Evolutionary conservation across 2,888 invertebrate species (phyloP).

Genomic region (Polyommatus icarus): DNA sequence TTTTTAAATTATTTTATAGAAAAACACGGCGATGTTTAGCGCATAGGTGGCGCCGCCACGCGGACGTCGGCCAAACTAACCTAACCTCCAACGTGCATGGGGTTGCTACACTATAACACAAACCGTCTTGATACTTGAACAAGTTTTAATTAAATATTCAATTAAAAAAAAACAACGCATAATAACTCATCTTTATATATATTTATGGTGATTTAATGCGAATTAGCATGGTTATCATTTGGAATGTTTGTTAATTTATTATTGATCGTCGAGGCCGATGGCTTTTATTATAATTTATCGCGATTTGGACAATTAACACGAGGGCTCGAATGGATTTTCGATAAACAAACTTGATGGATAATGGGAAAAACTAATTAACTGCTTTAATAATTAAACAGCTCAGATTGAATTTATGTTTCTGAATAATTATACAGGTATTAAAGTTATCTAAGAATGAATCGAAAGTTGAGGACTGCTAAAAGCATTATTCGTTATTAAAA

Average conservation of each 20-base stretch:
- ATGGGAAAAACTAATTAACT: conserved; percentile 8
- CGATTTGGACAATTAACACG: background rate
- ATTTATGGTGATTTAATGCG: conserved; percentile 15
- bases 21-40: conserved; percentile 34
- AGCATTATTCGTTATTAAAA: background rate
- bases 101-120: conserved; percentile 45
- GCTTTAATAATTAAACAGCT: background rate
- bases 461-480: background rate
- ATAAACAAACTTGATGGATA: conserved; percentile 11
- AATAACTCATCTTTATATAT: conserved; percentile 2
- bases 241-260: conserved; percentile 11
- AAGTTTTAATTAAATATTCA: conserved; percentile 18
- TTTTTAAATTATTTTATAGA: background rate
- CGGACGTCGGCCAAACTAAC: conserved; percentile 77
- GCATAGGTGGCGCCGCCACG: conserved; percentile 68
- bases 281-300: conserved; percentile 11
- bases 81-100: conserved; percentile 70
- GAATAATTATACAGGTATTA: background rate
- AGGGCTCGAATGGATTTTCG: conserved; percentile 9
- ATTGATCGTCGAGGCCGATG: background rate
- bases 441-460: background rate
- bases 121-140: conserved; percentile 63
- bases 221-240: conserved; percentile 2
- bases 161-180: conserved; percentile 40
- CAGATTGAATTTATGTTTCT: background rate